Evolutionary conservation across 2,113 vertebrate genomes (phyloP).

Genomic region (Erythrocebus patas): DNA sequence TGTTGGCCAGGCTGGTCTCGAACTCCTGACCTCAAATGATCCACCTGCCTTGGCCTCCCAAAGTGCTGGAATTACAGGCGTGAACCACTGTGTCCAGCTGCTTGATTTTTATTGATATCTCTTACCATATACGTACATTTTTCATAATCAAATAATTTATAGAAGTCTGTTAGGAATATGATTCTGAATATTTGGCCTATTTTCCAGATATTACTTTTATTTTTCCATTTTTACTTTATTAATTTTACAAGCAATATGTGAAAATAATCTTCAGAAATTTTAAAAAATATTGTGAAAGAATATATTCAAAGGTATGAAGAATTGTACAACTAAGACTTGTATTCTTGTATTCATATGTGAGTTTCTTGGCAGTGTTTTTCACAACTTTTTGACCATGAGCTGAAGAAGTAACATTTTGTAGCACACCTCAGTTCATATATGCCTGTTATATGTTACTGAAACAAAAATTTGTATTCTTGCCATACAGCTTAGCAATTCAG

Average conservation of each 20-base stretch:
- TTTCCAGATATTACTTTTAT: background rate
- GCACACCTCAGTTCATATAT: background rate
- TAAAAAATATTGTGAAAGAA: background rate
- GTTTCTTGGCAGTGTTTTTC: background rate
- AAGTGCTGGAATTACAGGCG: too few species aligned
- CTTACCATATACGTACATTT: background rate
- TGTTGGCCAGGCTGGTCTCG: too few species aligned
- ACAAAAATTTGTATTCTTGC: background rate
- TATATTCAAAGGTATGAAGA: background rate
- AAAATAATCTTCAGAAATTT: constrained; percentile 4
- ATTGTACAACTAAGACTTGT: background rate
- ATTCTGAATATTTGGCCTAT: constrained; percentile 32
- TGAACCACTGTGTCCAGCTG: too few species aligned
- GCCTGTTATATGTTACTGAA: background rate
- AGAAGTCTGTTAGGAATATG: background rate
- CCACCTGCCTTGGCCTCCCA: too few species aligned
- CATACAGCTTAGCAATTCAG: background rate
- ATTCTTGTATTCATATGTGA: background rate
- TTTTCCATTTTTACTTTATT: constrained; percentile 14
- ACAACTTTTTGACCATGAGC: background rate
- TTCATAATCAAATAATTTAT: constrained; percentile 13
- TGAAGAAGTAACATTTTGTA: constrained; percentile 12
- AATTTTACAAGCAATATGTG: constrained; percentile 3
- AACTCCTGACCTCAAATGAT: too few species aligned
- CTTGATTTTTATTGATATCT: constrained; percentile 22